phyloP scores from a whole-genome alignment of 2,888 invertebrate genomes.

The Callyntrura sp. region DNA sequence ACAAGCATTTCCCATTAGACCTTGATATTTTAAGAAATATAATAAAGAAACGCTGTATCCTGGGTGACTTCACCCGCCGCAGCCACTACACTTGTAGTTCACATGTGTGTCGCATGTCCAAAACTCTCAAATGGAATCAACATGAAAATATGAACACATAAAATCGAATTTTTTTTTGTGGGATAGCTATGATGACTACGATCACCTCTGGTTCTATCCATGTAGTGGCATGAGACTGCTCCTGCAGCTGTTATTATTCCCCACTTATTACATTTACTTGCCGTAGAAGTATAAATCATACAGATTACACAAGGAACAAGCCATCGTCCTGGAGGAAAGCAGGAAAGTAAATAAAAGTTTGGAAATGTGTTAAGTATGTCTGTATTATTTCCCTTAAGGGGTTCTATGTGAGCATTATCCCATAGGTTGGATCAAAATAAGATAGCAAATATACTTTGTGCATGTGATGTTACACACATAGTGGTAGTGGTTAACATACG shows the following conservation, averaged over 20 bases:
- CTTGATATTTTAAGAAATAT: constrained; percentile 62
- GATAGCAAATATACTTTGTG: not conserved
- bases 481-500: not conserved
- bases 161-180: constrained; percentile 22
- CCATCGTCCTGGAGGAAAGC: not conserved
- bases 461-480: not conserved
- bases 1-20: constrained; percentile 78
- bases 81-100: not conserved
- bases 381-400: not conserved
- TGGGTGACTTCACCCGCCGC: too few relatives aligned
- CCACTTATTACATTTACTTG: not conserved
- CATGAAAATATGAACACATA: constrained; percentile 28
- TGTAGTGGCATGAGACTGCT: not conserved
- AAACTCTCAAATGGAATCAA: constrained; percentile 60
- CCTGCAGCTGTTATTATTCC: constrained; percentile 23
- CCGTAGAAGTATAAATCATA: not conserved
- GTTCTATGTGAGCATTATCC: not conserved
- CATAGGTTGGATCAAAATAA: constrained; percentile 27
- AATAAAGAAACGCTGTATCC: too few relatives aligned
- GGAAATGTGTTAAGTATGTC: not conserved
- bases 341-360: constrained; percentile 26
- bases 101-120: constrained; percentile 50
- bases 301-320: constrained; percentile 25
- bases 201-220: constrained; percentile 10
- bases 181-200: not conserved